Conservation (phyloP, 1,140 invertebrate species). For the Hestina assimilis region DNA sequence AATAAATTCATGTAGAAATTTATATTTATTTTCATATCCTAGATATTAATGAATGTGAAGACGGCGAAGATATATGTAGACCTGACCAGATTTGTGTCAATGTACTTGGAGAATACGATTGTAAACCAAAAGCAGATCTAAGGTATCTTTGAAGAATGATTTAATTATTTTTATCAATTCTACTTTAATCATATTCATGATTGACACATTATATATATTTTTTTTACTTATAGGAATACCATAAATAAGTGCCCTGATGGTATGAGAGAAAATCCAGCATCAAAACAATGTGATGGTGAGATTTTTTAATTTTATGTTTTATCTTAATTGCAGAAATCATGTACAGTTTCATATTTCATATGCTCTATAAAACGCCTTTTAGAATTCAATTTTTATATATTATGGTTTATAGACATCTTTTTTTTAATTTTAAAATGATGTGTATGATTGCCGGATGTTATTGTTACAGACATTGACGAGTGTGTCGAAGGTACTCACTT, state of each 20-base stretch:
- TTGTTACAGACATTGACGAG: slow-evolving; percentile 85
- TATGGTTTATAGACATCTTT: too few relatives aligned
- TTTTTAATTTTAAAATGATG: too few relatives aligned
- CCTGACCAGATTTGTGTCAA: slow-evolving; percentile 84
- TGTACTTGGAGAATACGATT: slow-evolving; percentile 85
- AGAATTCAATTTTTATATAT: too few relatives aligned
- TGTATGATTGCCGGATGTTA: too few relatives aligned
- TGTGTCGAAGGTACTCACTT: slow-evolving; percentile 81
- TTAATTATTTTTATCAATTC: neutral
- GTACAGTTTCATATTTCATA: too few relatives aligned
- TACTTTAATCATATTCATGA: too few relatives aligned
- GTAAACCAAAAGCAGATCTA: slow-evolving; percentile 71
- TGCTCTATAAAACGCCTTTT: too few relatives aligned
- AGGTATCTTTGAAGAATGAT: slow-evolving; percentile 13
- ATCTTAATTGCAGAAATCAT: too few relatives aligned
- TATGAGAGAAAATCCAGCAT: slow-evolving; percentile 38
- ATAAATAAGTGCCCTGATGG: slow-evolving; percentile 48
- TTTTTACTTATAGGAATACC: slow-evolving; percentile 2
- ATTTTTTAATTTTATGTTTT: neutral
- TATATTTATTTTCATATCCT: slow-evolving; percentile 39
- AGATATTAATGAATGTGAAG: slow-evolving; percentile 89
- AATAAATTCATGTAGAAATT: neutral
- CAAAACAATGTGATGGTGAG: slow-evolving; percentile 50
- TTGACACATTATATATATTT: neutral
- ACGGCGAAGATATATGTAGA: slow-evolving; percentile 81